Percentiles rank a stretch among this genome's conserved stretches.
phyloP scores from a whole-genome alignment of 2,113 vertebrate species.

The Enhydra lutris region DNA sequence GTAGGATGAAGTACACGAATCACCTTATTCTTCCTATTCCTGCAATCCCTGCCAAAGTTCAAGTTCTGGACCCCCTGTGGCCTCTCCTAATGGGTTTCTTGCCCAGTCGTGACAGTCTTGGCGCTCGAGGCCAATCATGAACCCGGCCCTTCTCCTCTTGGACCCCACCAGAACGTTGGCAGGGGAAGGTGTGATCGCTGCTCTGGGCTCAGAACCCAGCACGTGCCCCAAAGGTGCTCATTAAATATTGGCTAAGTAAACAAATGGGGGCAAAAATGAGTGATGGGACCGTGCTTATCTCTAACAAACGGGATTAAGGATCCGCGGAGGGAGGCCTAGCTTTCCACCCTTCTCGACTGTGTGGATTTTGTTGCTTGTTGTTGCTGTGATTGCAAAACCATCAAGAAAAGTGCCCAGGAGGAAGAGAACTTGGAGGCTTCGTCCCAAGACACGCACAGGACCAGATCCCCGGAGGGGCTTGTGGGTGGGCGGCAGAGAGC shows the following conservation, averaged over 20 bases:
- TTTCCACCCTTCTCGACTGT: background rate
- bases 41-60: background rate
- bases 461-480: background rate
- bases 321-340: background rate
- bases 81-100: background rate
- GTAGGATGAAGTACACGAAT: background rate
- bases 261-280: background rate
- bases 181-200: fast-evolving
- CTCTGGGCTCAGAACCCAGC: background rate
- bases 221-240: background rate
- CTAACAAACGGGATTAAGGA: background rate
- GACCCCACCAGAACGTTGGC: background rate
- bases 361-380: background rate
- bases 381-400: background rate
- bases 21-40: background rate
- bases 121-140: background rate
- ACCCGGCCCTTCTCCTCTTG: background rate
- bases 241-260: background rate
- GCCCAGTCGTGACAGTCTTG: background rate
- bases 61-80: background rate
- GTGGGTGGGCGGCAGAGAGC: background rate
- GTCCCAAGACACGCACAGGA: background rate
- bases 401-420: background rate
- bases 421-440: background rate
- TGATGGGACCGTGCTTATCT: too few relatives aligned